Percentiles rank a stretch among this genome's conserved stretches.
Evolutionary conservation across 2,797 vertebrate species (phyloP).

Genomic region (Amniataba percoides): DNA sequence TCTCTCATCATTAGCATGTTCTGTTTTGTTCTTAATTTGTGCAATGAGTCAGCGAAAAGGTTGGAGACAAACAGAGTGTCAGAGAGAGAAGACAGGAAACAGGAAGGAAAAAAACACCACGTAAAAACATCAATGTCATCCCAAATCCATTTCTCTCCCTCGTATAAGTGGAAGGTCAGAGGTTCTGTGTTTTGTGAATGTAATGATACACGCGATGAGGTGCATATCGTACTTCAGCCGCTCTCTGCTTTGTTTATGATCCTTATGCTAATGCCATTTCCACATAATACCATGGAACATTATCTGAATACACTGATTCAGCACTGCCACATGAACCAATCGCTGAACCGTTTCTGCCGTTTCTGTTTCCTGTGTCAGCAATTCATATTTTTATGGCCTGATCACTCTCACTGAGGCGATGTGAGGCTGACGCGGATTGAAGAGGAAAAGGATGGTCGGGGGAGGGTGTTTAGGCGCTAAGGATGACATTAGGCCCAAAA

Average conservation of each 20-base stretch:
- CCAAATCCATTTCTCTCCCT: constrained; percentile 1
- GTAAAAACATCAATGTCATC: constrained; percentile 1
- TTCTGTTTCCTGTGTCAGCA: constrained; percentile 70
- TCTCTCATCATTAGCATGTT: neutral
- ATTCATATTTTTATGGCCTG: constrained; percentile 57
- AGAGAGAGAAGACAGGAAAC: neutral
- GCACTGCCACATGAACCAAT: constrained; percentile 62
- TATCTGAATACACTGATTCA: constrained; percentile 68
- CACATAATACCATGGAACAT: constrained; percentile 55
- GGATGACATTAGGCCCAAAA: neutral
- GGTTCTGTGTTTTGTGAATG: constrained; percentile 19
- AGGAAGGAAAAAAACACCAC: no score
- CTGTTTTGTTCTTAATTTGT: constrained; percentile 30
- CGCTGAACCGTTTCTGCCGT: constrained; percentile 50
- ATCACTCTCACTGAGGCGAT: constrained; percentile 44
- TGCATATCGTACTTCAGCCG: constrained; percentile 37
- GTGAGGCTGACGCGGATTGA: constrained; percentile 34
- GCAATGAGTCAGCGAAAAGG: constrained; percentile 9
- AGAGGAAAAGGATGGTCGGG: neutral
- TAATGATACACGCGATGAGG: constrained; percentile 32
- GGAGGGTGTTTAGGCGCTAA: constrained; percentile 1
- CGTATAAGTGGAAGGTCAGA: constrained; percentile 20
- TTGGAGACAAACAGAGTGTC: neutral
- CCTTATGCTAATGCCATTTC: constrained; percentile 64
- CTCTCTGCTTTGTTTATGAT: constrained; percentile 60